Evolutionary conservation across 2,113 vertebrate genomes (phyloP), one percentile per base, ranked within the genome.

Genomic region (Oryzias woworae): DNA sequence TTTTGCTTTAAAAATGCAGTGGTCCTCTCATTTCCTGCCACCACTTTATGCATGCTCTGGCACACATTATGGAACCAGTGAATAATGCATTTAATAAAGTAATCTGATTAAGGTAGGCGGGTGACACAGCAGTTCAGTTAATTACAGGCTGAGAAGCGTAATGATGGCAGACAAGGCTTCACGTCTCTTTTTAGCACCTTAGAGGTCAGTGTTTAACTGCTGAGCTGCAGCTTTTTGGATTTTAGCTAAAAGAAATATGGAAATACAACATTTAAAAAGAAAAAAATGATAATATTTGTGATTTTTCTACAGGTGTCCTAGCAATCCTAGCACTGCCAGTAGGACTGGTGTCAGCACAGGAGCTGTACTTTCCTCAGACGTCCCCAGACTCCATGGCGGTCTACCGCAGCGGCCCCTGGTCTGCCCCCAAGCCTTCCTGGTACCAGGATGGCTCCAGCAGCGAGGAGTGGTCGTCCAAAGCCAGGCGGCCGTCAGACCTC

Each of bases 291-390:
- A 4, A 48, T 41, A 48, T 55, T 65, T 2, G 75, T 17, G 55
- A n/a, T 59, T 47, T 80, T 0, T 70, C 53, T 66, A 17, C 71
- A 99, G 97, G 94, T 94, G 90, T 96, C 90, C 90, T 99, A 89
- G 91, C 94, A 85, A 92, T 94, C 90, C 92, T 96, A 93, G 92
- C 92, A 84, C 92, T 95, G 93, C 92, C 93, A 66, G 93, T 93
- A 91, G 94, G 92, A 77, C 90, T 93, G 88, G 90, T 90, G 81
- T 93, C 94, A 71, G 87, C 92, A 88, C 92, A 93, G 89, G 94
- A 93, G 85, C 89, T 85, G 78, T 85, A 91, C 86, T 87, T 92
- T 72, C 88, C 83, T 83, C 88, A 86, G 76, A 90, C 91, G 65
- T 88, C 93, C 88, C 91, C 89, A 89, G 90, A 92, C 88, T 82